Conservation (phyloP, 1,140 invertebrate genomes). For the Pseudomyrmex concolor region DNA sequence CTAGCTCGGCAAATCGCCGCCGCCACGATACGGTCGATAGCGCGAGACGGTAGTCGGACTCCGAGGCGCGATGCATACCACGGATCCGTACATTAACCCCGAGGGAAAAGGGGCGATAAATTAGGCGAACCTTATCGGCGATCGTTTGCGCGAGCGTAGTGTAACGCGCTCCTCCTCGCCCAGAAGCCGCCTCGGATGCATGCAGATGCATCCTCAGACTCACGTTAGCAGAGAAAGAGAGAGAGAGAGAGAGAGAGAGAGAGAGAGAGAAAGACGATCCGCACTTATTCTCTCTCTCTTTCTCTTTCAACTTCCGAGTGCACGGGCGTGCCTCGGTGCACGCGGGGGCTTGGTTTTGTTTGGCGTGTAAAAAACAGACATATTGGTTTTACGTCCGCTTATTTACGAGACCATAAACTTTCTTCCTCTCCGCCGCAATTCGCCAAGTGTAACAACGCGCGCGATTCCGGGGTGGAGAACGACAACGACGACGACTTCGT, state of each 20-base stretch:
- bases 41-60: conserved; percentile 75
- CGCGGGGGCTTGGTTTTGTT: conserved; percentile 57
- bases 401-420: conserved; percentile 82
- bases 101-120: conserved; percentile 79
- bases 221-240: conserved; percentile 19
- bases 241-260: neutral
- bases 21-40: conserved; percentile 67
- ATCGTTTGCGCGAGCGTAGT: conserved; percentile 74
- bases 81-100: conserved; percentile 78
- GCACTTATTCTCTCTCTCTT: conserved; percentile 28
- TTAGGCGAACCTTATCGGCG: conserved; percentile 80
- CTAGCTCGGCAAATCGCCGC: conserved; percentile 21
- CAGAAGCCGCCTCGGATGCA: conserved; percentile 72
- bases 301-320: neutral
- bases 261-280: conserved; percentile 10
- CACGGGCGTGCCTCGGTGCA: conserved; percentile 13
- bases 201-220: conserved; percentile 51
- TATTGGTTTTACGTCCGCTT: conserved; percentile 80
- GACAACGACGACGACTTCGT: neutral
- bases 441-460: conserved; percentile 65
- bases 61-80: conserved; percentile 67
- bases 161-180: conserved; percentile 55
- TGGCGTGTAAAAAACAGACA: conserved; percentile 70
- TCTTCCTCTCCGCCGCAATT: conserved; percentile 55
- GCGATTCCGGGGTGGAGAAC: conserved; percentile 28